phyloP scores from a whole-genome alignment of 2,113 vertebrate species.

The Origma solitaria region DNA sequence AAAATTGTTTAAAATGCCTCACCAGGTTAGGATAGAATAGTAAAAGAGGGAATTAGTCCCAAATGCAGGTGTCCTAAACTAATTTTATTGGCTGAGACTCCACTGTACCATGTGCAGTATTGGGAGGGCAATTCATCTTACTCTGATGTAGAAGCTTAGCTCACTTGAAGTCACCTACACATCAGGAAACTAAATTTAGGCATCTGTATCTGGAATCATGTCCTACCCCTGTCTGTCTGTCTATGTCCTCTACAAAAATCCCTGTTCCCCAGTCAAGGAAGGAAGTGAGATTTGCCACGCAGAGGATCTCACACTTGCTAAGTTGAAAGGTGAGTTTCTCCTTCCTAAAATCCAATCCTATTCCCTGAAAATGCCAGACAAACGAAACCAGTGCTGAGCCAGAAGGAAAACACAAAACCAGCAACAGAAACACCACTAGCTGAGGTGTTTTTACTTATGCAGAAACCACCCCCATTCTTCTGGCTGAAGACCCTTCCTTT shows the following conservation, averaged over 20 bases:
- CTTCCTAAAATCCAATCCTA: neutral
- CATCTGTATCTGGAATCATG: neutral
- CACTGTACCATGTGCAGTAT: neutral
- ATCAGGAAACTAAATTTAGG: neutral
- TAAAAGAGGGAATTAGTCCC: neutral
- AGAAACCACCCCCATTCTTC: neutral
- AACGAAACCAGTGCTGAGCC: neutral
- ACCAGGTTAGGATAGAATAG: neutral
- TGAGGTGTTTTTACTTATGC: neutral
- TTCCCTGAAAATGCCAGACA: neutral
- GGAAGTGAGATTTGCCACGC: neutral
- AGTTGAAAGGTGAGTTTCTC: neutral
- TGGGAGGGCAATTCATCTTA: neutral
- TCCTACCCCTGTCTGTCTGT: neutral
- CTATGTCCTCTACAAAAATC: neutral
- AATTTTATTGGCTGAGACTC: neutral
- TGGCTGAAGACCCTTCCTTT: neutral
- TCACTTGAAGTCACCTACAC: neutral
- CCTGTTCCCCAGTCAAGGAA: neutral
- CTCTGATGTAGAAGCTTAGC: neutral
- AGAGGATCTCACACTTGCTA: neutral
- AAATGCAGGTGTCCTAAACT: neutral
- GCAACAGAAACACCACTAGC: neutral
- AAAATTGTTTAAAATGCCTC: neutral
- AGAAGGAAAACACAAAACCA: neutral